Conservation (phyloP, 2,888 invertebrate genomes). For the Lydus trimaculatus region DNA sequence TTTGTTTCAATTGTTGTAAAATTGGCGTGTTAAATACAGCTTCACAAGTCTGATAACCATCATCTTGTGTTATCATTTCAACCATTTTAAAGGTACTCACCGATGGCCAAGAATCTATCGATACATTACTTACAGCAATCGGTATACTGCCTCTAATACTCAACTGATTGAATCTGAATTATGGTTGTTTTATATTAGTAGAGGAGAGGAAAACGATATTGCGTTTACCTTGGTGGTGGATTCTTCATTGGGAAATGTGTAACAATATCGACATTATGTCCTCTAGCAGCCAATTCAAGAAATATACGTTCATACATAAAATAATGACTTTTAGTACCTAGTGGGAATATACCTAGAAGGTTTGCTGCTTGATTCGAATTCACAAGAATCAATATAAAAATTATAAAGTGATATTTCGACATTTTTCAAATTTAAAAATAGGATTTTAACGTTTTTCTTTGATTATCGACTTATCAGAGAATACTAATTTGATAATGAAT, state of each 20-base stretch:
- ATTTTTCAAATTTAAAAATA: too few relatives aligned
- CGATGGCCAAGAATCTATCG: slow-evolving; percentile 25
- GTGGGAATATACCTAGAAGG: slow-evolving; percentile 72
- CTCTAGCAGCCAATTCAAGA: slow-evolving; percentile 66
- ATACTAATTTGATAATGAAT: too few relatives aligned
- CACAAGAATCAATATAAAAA: too few relatives aligned
- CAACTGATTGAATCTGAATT: slow-evolving; percentile 41
- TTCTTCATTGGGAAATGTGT: slow-evolving; percentile 68
- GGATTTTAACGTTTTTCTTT: too few relatives aligned
- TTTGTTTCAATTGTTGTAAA: slow-evolving; percentile 43
- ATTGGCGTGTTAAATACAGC: slow-evolving; percentile 37
- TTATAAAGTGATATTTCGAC: too few relatives aligned
- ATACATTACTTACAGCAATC: slow-evolving; percentile 38
- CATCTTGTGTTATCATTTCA: slow-evolving; percentile 20
- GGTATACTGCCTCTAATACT: slow-evolving; percentile 40
- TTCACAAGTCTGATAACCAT: slow-evolving; percentile 43
- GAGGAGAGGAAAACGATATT: not conserved
- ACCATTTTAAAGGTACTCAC: slow-evolving; percentile 9
- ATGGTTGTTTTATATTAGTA: not conserved
- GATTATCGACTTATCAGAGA: too few relatives aligned
- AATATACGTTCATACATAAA: slow-evolving; percentile 61
- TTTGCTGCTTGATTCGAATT: slow-evolving; percentile 11
- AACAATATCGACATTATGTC: slow-evolving; percentile 73
- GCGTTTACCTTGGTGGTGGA: slow-evolving; percentile 44
- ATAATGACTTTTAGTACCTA: slow-evolving; percentile 67